phyloP scores from a whole-genome alignment of 2,888 invertebrate genomes.

The Drosophila stalkeri region DNA sequence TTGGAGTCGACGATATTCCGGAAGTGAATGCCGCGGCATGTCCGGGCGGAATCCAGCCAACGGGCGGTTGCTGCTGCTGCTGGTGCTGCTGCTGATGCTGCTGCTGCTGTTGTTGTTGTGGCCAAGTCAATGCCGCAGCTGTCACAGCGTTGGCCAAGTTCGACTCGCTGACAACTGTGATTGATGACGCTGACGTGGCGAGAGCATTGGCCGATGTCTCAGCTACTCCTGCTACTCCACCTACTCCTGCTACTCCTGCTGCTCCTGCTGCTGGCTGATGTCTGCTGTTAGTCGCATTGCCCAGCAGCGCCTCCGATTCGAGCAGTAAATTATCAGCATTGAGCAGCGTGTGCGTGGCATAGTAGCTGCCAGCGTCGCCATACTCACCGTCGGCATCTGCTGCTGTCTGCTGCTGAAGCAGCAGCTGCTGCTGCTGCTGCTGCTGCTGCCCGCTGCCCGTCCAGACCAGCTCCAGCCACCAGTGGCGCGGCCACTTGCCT shows the following conservation, averaged over 20 bases:
- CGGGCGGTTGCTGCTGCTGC: not conserved
- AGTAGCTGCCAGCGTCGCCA: conserved; percentile 60
- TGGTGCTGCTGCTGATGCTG: conserved; percentile 26
- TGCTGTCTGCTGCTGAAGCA: conserved; percentile 17
- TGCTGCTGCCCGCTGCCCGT: conserved; percentile 18
- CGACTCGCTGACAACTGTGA: conserved; percentile 44
- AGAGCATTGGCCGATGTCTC: conserved; percentile 44
- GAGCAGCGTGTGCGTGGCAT: conserved; percentile 68
- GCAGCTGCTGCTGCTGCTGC: conserved; percentile 54
- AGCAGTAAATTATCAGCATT: conserved; percentile 81
- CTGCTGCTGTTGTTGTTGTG: conserved; percentile 34
- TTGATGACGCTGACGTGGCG: conserved; percentile 63
- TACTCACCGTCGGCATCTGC: conserved; percentile 25
- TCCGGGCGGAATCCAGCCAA: conserved; percentile 36
- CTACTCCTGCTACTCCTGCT: too few species aligned
- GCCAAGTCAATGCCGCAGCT: conserved; percentile 66
- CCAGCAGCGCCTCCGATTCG: conserved; percentile 69
- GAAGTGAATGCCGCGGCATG: conserved; percentile 63
- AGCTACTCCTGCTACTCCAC: conserved; percentile 2
- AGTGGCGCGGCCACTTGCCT: conserved; percentile 86
- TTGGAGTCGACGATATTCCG: conserved; percentile 41
- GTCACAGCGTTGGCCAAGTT: conserved; percentile 42
- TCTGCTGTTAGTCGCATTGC: conserved; percentile 40
- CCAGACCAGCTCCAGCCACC: conserved; percentile 87
- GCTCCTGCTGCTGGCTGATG: conserved; percentile 1